Evolutionary conservation across 2,797 vertebrate genomes (phyloP).

Genomic region (Paratrypauchen microcephalus): DNA sequence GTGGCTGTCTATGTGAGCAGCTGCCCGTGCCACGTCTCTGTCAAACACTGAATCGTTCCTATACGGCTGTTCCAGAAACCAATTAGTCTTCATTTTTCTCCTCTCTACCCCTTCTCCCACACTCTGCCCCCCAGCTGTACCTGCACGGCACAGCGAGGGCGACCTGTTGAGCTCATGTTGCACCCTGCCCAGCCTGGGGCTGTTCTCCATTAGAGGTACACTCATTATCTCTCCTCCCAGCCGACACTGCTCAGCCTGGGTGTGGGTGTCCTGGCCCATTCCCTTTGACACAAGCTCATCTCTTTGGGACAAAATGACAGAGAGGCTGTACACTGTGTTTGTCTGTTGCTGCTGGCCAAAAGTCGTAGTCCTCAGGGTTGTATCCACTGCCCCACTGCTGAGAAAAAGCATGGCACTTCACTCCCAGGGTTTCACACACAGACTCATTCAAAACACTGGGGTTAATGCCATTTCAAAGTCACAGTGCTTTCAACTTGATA

Average conservation of each 20-base stretch:
- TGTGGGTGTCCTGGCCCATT: conserved; percentile 58
- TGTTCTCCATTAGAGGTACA: conserved; percentile 63
- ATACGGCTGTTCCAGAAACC: conserved; percentile 69
- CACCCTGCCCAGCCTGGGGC: conserved; percentile 69
- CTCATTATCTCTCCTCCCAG: conserved; percentile 42
- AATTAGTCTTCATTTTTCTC: conserved; percentile 79
- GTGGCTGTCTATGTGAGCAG: conserved; percentile 25
- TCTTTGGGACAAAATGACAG: conserved; percentile 50
- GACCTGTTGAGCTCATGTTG: conserved; percentile 61
- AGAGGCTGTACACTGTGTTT: conserved; percentile 56
- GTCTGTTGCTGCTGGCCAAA: conserved; percentile 50
- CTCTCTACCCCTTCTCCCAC: conserved; percentile 66
- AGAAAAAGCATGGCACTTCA: conserved; percentile 72
- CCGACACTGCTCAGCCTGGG: conserved; percentile 57
- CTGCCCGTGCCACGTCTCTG: conserved; percentile 38
- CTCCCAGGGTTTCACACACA: conserved; percentile 27
- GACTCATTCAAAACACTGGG: conserved; percentile 33
- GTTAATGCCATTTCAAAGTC: conserved; percentile 22
- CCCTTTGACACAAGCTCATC: conserved; percentile 50
- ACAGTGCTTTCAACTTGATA: conserved; percentile 39
- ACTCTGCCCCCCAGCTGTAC: conserved; percentile 54
- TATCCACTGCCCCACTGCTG: conserved; percentile 65
- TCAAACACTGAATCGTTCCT: conserved; percentile 49
- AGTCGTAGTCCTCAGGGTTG: conserved; percentile 52
- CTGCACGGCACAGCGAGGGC: conserved; percentile 60